These are phyloP conservation scores for Xestia c-nigrum DNA, from an alignment of 2,888 invertebrate species.

Conservation along the genomic window DNA sequence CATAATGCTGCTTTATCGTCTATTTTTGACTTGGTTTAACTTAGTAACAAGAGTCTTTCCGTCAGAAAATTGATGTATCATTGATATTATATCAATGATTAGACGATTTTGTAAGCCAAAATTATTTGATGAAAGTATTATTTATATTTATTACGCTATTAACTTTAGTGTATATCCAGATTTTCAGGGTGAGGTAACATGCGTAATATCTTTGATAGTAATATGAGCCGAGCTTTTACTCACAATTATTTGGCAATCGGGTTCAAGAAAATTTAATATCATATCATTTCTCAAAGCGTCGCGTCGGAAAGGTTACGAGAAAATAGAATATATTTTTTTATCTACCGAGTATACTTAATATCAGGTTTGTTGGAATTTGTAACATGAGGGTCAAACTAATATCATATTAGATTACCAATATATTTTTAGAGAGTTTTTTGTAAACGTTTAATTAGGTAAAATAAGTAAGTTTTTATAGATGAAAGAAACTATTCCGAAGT, in stretches of 20 bases:
- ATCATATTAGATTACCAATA: background rate
- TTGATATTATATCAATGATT: background rate
- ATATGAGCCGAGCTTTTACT: background rate
- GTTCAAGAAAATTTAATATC: conserved; percentile 1
- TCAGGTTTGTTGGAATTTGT: background rate
- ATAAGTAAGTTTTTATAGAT: background rate
- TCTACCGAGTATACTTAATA: background rate
- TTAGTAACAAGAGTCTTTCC: background rate
- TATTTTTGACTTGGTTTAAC: background rate
- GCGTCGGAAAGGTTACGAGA: background rate
- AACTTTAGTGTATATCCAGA: background rate
- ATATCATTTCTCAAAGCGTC: background rate
- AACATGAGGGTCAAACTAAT: background rate
- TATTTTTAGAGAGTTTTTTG: background rate
- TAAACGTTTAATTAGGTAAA: background rate
- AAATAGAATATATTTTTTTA: background rate
- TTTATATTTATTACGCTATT: too few species aligned
- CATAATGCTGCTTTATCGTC: background rate
- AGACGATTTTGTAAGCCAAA: background rate
- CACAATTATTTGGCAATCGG: background rate
- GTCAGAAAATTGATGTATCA: background rate
- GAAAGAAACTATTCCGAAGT: background rate
- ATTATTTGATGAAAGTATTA: background rate
- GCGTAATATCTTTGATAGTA: background rate
- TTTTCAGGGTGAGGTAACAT: background rate